A percentile compares a stretch with the other conserved stretches of the same genome.
Conservation (phyloP, 2,113 vertebrate genomes). For the Seriola aureovittata region DNA sequence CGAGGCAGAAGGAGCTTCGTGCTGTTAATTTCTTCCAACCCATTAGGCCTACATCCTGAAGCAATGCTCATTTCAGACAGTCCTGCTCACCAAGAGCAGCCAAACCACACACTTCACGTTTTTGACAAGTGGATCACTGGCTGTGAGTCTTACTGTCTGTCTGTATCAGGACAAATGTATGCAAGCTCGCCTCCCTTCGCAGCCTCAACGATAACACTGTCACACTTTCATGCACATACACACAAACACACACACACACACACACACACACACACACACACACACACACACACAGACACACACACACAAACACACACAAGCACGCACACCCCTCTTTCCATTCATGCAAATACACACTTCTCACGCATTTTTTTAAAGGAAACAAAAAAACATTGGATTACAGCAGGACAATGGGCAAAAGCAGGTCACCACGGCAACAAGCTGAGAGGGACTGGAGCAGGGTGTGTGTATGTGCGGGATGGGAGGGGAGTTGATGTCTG, state of each 20-base stretch:
- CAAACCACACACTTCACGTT: conserved; percentile 41
- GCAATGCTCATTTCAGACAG: conserved; percentile 60
- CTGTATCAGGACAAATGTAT: conserved; percentile 58
- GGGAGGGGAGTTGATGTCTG: conserved; percentile 67
- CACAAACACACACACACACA: conserved; percentile 28
- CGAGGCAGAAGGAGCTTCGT: conserved; percentile 57
- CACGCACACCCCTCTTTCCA: conserved; percentile 56
- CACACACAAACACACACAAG: conserved; percentile 10
- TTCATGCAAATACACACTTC: conserved; percentile 72
- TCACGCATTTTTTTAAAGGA: conserved; percentile 56
- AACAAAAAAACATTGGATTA: conserved; percentile 70
- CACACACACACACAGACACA: conserved; percentile 29
- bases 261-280: conserved; percentile 24
- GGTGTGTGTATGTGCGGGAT: conserved; percentile 62
- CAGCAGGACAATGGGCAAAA: conserved; percentile 78
- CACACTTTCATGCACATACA: conserved; percentile 47
- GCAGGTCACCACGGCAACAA: conserved; percentile 84
- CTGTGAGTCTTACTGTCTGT: conserved; percentile 50
- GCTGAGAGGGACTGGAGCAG: conserved; percentile 68
- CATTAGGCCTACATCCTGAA: conserved; percentile 70
- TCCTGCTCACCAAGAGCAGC: conserved; percentile 55
- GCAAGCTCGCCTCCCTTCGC: conserved; percentile 59
- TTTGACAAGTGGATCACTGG: conserved; percentile 64
- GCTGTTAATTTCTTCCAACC: conserved; percentile 74
- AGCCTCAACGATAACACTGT: conserved; percentile 45